A percentile compares a stretch with the other conserved stretches of the same genome.
These are phyloP conservation scores for Fregetta grallaria DNA, from an alignment of 2,113 vertebrate species.

Conservation along the genomic window DNA sequence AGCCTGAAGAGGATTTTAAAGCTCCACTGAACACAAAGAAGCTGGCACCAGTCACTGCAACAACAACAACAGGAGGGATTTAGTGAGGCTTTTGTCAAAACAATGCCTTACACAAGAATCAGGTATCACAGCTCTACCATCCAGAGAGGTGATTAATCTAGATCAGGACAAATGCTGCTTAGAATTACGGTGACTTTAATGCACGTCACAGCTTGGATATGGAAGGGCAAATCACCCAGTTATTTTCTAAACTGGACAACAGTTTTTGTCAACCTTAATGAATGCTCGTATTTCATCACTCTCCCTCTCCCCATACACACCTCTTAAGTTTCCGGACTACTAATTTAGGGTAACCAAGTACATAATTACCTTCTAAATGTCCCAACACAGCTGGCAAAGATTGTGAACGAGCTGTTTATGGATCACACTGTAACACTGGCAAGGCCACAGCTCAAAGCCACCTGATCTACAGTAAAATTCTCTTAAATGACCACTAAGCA, in stretches of 20 bases:
- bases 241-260: background rate
- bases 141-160: background rate
- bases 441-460: background rate
- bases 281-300: background rate
- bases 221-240: background rate
- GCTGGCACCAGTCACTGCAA: constrained; percentile 95
- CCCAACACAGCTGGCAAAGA: background rate
- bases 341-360: background rate
- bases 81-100: background rate
- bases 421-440: background rate
- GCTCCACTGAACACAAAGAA: constrained; percentile 99
- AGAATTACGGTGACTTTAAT: background rate
- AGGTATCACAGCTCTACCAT: background rate
- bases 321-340: background rate
- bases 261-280: background rate
- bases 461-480: background rate
- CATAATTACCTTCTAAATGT: background rate
- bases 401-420: background rate
- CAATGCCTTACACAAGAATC: background rate
- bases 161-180: background rate
- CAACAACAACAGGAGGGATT: constrained; percentile 15
- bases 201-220: background rate
- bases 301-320: background rate
- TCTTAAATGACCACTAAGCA: background rate
- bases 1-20: constrained; percentile 94